A percentile compares a stretch with the other conserved stretches of the same genome.
Evolutionary conservation across 2,888 invertebrate genomes (phyloP).

Genomic region (Cacoxenus indagator): DNA sequence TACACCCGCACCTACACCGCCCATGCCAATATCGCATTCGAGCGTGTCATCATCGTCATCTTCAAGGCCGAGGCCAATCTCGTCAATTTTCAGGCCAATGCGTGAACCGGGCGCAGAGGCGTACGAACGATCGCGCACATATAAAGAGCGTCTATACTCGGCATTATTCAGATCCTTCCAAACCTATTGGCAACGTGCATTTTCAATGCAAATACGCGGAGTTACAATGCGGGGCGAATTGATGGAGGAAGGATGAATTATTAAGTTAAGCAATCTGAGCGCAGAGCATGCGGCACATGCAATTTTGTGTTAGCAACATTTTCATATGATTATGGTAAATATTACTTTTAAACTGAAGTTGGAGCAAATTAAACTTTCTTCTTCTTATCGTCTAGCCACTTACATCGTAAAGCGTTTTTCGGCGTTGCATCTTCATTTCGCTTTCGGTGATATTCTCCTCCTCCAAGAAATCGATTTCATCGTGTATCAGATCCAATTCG

Average conservation of each 20-base stretch:
- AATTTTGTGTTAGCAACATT: slow-evolving; percentile 24
- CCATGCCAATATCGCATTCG: slow-evolving; percentile 49
- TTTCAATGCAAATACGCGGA: not conserved
- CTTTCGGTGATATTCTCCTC: slow-evolving; percentile 65
- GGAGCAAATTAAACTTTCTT: too few species aligned
- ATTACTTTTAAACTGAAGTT: too few species aligned
- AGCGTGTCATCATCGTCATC: slow-evolving; percentile 52
- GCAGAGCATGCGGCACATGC: not conserved
- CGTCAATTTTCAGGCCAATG: slow-evolving; percentile 59
- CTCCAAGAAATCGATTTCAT: slow-evolving; percentile 73
- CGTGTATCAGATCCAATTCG: slow-evolving; percentile 76
- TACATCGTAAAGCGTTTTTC: slow-evolving; percentile 68
- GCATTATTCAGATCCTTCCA: slow-evolving; percentile 68
- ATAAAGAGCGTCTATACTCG: slow-evolving; percentile 65
- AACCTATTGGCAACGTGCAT: slow-evolving; percentile 54
- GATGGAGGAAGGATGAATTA: not conserved
- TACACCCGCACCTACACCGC: slow-evolving; percentile 32
- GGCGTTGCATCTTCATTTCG: slow-evolving; percentile 68
- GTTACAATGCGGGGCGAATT: not conserved
- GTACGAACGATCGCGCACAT: slow-evolving; percentile 68
- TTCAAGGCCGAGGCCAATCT: slow-evolving; percentile 28
- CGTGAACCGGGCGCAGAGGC: slow-evolving; percentile 69
- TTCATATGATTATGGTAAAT: slow-evolving; percentile 14
- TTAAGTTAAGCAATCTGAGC: not conserved
- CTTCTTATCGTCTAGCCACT: too few species aligned